Evolutionary conservation across 2,113 vertebrate genomes (phyloP), one percentile per base, ranked within the genome.

Genomic region (Scolopax mira): DNA sequence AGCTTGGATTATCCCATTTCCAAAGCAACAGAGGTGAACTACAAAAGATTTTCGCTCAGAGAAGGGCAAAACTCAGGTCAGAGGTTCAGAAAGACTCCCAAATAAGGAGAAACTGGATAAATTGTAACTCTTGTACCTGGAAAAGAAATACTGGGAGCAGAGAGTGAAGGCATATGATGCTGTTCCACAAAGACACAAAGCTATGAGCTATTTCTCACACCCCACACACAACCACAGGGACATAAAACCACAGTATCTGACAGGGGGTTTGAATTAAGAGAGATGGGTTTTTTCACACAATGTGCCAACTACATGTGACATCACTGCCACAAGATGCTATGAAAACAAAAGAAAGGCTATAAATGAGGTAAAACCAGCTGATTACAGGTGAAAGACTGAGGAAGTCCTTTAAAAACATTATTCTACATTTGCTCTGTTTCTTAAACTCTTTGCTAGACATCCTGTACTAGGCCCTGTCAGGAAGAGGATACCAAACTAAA

Each of bases 221-320:
- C 2, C 13, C 18, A 84, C n/a, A n/a, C n/a, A n/a, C n/a, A n/a
- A n/a, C n/a, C n/a, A n/a, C n/a, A 57, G 17, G 19, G 19, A 57
- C 9, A 23, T 0, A 1, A 16, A 88, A 21, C 11, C 28, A 54
- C 12, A 58, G 23, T 21, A 37, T 31, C 33, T 52, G 30, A 65
- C 19, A 79, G 28, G 17, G 49, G 4, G 9, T 64, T 35, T 51
- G 33, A 75, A 79, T 74, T 42, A 46, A 73, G 27, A 66, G n/a
- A 66, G 5, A 6, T 0, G 0, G 3, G 0, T 2, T 71, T 89
- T 66, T 78, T 51, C 35, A 79, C 16, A n/a, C 4, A 31, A 13
- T 3, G 0, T 49, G 6, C 17, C 17, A 48, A 60, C 37, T 58
- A 12, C 10, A 10, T 4, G n/a, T 71, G 35, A 74, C 64, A 9